phyloP scores from a whole-genome alignment of 2,888 invertebrate species.

The Cosmia trapezina region DNA sequence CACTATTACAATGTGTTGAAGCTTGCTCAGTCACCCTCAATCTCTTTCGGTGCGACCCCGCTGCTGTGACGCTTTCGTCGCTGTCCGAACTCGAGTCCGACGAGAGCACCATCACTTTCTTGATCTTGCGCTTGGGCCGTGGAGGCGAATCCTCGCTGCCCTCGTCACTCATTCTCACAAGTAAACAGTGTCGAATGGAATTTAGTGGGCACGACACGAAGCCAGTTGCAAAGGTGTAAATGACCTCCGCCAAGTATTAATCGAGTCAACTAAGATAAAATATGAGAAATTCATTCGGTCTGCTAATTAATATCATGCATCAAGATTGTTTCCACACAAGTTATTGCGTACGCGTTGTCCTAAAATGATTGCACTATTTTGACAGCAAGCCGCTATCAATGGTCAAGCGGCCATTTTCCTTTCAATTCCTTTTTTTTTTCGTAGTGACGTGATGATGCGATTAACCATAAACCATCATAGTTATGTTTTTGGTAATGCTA shows the following conservation, averaged over 20 bases:
- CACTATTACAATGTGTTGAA: conserved; percentile 21
- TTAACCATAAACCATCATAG: neutral
- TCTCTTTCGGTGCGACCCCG: conserved; percentile 84
- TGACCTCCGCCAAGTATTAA: conserved; percentile 80
- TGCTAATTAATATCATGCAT: conserved; percentile 70
- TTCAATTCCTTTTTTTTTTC: conserved; percentile 65
- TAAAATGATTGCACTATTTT: conserved; percentile 84
- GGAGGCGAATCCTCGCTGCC: conserved; percentile 80
- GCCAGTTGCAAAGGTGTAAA: conserved; percentile 85
- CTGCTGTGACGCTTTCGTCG: conserved; percentile 83
- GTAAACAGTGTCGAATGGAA: conserved; percentile 73
- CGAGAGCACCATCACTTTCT: conserved; percentile 79
- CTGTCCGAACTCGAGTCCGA: conserved; percentile 85
- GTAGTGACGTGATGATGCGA: conserved; percentile 30
- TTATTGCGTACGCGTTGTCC: conserved; percentile 73
- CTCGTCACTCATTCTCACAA: conserved; percentile 84
- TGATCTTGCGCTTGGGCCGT: conserved; percentile 81
- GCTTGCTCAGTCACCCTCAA: conserved; percentile 80
- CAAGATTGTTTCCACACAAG: conserved; percentile 68
- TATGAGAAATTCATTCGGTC: conserved; percentile 77
- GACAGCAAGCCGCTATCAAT: conserved; percentile 90
- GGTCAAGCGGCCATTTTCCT: conserved; percentile 88
- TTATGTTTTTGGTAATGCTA: neutral
- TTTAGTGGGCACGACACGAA: conserved; percentile 83
- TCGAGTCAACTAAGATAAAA: conserved; percentile 71